phyloP scores from a whole-genome alignment of 2,113 vertebrate species.

The Amphiprion ocellaris region DNA sequence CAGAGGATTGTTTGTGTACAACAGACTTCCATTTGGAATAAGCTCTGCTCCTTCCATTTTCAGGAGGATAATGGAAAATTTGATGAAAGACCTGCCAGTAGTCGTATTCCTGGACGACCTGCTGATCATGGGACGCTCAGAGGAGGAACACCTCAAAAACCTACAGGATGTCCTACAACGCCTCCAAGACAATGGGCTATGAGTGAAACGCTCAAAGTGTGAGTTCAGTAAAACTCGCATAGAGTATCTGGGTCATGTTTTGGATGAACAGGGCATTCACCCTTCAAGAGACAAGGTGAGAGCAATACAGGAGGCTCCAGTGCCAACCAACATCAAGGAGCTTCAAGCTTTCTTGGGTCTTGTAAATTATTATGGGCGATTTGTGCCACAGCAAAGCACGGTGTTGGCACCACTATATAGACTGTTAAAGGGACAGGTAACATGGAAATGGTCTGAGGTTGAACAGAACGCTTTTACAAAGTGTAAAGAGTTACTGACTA shows the following conservation, averaged over 20 bases:
- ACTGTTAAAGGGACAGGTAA: not conserved
- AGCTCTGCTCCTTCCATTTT: slow-evolving; percentile 3
- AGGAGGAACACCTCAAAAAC: not conserved
- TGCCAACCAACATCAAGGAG: slow-evolving; percentile 3
- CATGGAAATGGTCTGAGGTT: not conserved
- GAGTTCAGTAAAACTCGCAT: not conserved
- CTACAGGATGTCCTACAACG: not conserved
- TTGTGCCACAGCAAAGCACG: slow-evolving; percentile 13
- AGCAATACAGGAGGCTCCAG: slow-evolving; percentile 19
- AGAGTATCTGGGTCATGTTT: not conserved
- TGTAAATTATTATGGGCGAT: slow-evolving; percentile 33
- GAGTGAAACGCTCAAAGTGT: slow-evolving; percentile 10
- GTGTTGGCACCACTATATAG: not conserved
- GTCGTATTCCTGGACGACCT: slow-evolving; percentile 1
- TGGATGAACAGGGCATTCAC: slow-evolving; percentile 1
- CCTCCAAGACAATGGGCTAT: slow-evolving; percentile 10
- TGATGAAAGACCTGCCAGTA: not conserved
- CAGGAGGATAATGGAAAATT: not conserved
- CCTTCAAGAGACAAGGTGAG: slow-evolving; percentile 18
- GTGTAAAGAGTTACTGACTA: not conserved
- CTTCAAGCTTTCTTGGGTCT: slow-evolving; percentile 20
- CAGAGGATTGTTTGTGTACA: not conserved
- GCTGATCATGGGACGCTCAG: not conserved
- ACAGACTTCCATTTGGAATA: slow-evolving; percentile 2
- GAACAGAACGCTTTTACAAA: not conserved